Evolutionary conservation across 2,113 vertebrate genomes (phyloP).

Genomic region (Pachypanchax playfairii): DNA sequence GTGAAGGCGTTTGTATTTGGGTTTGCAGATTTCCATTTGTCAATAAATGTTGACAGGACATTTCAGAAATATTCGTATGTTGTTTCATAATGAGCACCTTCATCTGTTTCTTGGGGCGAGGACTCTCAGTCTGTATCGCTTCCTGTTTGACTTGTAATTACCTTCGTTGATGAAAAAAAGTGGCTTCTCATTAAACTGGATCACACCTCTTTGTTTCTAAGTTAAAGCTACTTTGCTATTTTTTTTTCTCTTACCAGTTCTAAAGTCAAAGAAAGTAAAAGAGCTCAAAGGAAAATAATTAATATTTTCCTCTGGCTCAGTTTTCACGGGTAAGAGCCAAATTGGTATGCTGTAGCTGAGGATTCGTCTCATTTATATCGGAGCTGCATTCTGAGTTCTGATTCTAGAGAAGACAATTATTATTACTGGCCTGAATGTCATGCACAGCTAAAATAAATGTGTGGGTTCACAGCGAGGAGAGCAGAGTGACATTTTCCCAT

Average conservation of each 20-base stretch:
- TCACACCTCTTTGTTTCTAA: conserved; percentile 63
- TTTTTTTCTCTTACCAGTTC: conserved; percentile 40
- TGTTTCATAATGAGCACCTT: too few species aligned
- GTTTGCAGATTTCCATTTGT: conserved; percentile 7
- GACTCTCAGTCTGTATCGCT: conserved; percentile 65
- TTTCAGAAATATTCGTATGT: too few species aligned
- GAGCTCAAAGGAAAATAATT: conserved; percentile 58
- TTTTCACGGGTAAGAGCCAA: conserved; percentile 47
- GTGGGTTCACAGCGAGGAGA: conserved; percentile 19
- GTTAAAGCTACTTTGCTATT: conserved; percentile 52
- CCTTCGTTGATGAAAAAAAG: conserved; percentile 64
- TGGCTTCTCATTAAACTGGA: conserved; percentile 59
- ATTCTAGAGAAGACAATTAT: conserved; percentile 52
- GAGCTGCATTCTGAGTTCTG: conserved; percentile 49
- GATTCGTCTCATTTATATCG: conserved; percentile 38
- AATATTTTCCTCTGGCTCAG: conserved; percentile 53
- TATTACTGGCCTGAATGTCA: conserved; percentile 60
- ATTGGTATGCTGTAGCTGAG: conserved; percentile 25
- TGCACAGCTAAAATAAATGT: conserved; percentile 40
- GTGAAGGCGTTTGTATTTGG: too few species aligned
- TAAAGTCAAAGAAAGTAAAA: conserved; percentile 58
- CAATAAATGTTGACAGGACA: too few species aligned
- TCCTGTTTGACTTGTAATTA: conserved; percentile 68
- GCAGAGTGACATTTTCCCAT: conserved; percentile 12
- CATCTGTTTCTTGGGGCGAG: too few species aligned